Evolutionary conservation across 1,140 invertebrate genomes (phyloP).

Genomic region (Microplitis demolitor): DNA sequence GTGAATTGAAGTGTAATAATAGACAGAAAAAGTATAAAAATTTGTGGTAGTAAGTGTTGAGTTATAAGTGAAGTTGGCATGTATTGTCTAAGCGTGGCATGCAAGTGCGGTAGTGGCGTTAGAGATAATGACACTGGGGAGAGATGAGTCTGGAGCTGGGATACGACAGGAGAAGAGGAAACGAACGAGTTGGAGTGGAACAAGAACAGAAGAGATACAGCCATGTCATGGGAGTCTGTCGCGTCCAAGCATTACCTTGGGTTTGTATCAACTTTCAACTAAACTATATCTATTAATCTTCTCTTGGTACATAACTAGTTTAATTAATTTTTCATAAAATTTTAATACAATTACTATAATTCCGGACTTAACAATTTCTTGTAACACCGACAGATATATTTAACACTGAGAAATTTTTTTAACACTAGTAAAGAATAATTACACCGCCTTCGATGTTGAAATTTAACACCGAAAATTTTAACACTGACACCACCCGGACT

Average conservation of each 20-base stretch:
- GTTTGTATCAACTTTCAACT: slow-evolving; percentile 36
- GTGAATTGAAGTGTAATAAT: background rate
- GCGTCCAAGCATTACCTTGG: slow-evolving; percentile 59
- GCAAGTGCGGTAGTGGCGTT: slow-evolving; percentile 42
- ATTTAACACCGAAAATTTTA: no score
- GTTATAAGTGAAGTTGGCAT: slow-evolving; percentile 32
- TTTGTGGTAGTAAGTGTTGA: slow-evolving; percentile 8
- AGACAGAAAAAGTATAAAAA: background rate
- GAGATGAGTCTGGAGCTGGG: slow-evolving; percentile 49
- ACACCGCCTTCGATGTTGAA: no score
- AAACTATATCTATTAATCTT: background rate
- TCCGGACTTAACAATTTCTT: no score
- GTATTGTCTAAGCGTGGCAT: slow-evolving; percentile 48
- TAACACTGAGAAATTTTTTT: no score
- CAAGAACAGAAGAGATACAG: slow-evolving; percentile 38
- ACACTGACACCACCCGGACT: no score
- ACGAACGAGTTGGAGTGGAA: slow-evolving; percentile 27
- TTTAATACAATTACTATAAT: no score
- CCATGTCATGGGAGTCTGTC: slow-evolving; percentile 64
- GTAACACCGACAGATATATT: no score
- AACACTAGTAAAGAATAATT: no score
- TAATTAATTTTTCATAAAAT: background rate
- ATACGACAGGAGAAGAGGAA: slow-evolving; percentile 35
- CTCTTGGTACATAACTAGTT: background rate
- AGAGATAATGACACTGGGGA: slow-evolving; percentile 43